Base-by-base conservation (phyloP, 1,140 invertebrate species). In the Pollicipes pollicipes region DNA sequence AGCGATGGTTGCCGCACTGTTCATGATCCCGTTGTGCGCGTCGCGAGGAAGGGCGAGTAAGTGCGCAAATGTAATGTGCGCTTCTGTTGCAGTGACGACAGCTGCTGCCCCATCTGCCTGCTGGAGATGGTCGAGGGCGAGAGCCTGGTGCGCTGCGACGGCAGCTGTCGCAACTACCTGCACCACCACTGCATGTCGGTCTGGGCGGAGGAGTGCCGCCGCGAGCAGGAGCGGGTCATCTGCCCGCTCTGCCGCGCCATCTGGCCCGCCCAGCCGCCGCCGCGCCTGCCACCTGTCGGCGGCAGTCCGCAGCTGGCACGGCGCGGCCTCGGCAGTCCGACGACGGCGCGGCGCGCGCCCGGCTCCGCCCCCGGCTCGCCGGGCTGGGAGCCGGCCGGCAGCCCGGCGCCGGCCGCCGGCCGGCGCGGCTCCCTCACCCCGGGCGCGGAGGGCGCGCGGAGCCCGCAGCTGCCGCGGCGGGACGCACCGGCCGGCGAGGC, bases 161-260 rank as follows among this genome's bases (percentile, higher is more conserved):
- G 76, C 32, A 80, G 79, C 30, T 83, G 82, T 73, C 77, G 79
- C 37, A 83, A 82, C 74, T 76, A 78, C 64, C 76, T 82, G 4
- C 82, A 83, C 74, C 80, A 81, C 70, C 81, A 82, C 71, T 83
- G 82, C 74, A 82, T 83, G 70, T 77, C 80, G 45, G 78, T 82
- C 27, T 83, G 82, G 81, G n/a, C n/a, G n/a, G n/a, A n/a, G n/a
- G n/a, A n/a, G n/a, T 80, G 81, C 68, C 73, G 76, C 30, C 71
- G 77, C 45, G 79, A 82, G 72, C 78, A 77, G 69, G 80, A 82
- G 63, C 76, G 78, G 1, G 73, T 82, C 10, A 80, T 78, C 28
- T 83, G 82, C 74, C 82, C 82, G 16, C 75, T 83, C 8, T 82
- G 81, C 72, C 75, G 80, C 58, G 73, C 77, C 0, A 73, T 76